Evolutionary conservation across 2,797 vertebrate species (phyloP).

Genomic region (Epinephelus coioides): DNA sequence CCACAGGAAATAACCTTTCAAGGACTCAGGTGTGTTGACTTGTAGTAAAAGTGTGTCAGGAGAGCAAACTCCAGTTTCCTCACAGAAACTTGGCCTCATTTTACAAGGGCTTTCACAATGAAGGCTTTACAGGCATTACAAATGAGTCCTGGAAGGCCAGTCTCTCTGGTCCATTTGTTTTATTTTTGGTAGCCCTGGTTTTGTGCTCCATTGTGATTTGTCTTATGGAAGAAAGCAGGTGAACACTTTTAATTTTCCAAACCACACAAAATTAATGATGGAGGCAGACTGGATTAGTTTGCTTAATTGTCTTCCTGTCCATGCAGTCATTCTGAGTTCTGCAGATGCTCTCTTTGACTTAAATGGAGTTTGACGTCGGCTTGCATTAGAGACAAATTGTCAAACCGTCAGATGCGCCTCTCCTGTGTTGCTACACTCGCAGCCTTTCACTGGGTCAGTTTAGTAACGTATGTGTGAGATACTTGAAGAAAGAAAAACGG

Average conservation of each 20-base stretch:
- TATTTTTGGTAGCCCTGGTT: constrained; percentile 46
- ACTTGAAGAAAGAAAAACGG: constrained; percentile 40
- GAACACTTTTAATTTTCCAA: background rate
- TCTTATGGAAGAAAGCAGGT: background rate
- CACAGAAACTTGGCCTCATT: constrained; percentile 52
- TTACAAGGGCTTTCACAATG: constrained; percentile 19
- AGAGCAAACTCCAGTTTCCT: constrained; percentile 49
- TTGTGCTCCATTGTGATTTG: constrained; percentile 31
- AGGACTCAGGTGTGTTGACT: constrained; percentile 53
- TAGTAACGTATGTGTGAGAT: constrained; percentile 19
- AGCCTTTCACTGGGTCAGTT: background rate
- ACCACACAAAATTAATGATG: background rate
- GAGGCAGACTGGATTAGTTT: background rate
- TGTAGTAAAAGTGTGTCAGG: constrained; percentile 47
- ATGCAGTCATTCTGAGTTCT: background rate
- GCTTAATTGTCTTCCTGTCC: background rate
- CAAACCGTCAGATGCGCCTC: background rate
- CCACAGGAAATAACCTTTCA: constrained; percentile 37
- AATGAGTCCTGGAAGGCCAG: constrained; percentile 42
- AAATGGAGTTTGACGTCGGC: background rate
- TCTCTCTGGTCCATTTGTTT: constrained; percentile 50
- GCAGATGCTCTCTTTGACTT: background rate
- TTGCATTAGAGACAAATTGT: background rate
- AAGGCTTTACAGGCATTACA: constrained; percentile 49
- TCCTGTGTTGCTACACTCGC: background rate